phyloP scores from a whole-genome alignment of 2,113 vertebrate species.

The Bubo bubo region DNA sequence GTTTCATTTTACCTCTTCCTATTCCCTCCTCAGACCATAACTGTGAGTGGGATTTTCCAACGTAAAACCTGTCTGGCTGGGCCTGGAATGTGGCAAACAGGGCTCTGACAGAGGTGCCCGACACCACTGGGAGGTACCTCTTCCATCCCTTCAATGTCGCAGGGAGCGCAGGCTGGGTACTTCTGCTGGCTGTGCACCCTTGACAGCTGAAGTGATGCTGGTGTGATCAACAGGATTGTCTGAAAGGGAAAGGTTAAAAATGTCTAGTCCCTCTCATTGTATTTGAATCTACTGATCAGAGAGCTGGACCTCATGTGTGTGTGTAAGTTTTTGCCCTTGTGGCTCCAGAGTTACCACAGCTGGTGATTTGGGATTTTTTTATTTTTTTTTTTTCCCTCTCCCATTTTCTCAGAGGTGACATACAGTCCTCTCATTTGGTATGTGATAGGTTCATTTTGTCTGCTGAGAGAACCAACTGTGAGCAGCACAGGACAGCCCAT shows the following conservation, averaged over 20 bases:
- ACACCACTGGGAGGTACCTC: background rate
- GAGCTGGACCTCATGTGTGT: background rate
- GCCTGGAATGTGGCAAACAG: background rate
- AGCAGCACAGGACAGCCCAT: background rate
- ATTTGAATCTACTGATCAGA: background rate
- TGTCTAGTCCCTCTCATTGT: background rate
- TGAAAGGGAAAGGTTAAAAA: background rate
- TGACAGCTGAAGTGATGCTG: background rate
- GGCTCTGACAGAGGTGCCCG: background rate
- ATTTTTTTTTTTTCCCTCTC: background rate
- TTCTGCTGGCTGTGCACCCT: too few relatives aligned
- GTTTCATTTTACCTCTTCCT: background rate
- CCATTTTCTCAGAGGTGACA: background rate
- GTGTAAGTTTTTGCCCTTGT: background rate
- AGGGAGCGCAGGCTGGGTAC: background rate
- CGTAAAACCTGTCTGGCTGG: too few relatives aligned
- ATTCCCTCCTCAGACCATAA: background rate
- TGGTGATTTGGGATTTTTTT: background rate
- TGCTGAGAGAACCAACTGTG: too few relatives aligned
- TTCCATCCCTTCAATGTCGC: background rate
- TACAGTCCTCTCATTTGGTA: too few relatives aligned
- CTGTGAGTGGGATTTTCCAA: background rate
- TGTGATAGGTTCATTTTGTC: too few relatives aligned
- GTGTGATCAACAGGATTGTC: background rate
- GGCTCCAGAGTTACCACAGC: background rate